Percentiles rank a stretch among this genome's conserved stretches.
Conservation (phyloP, 1,140 invertebrate genomes). For the Tetraneura akinire region DNA sequence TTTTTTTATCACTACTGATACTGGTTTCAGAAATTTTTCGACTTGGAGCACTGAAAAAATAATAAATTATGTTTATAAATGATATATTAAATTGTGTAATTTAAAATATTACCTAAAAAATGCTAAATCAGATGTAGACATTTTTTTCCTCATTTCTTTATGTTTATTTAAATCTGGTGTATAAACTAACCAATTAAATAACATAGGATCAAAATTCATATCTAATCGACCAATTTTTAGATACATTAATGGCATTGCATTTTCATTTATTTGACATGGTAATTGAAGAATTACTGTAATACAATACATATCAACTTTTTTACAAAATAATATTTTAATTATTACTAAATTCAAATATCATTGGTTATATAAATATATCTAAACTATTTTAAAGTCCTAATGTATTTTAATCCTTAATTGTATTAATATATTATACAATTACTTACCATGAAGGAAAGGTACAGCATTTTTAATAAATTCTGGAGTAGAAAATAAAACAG, state of each 20-base stretch:
- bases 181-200: conserved; percentile 66
- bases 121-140: conserved; percentile 57
- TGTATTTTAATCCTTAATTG: no score
- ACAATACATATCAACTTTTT: no score
- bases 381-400: no score
- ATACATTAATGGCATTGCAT: conserved; percentile 64
- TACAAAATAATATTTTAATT: no score
- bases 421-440: no score
- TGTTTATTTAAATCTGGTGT: conserved; percentile 55
- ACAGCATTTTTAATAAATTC: conserved; percentile 12
- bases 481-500: conserved; percentile 25
- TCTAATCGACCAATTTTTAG: conserved; percentile 63
- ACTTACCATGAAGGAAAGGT: conserved; percentile 41
- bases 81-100: background rate
- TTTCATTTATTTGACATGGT: conserved; percentile 60
- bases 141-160: conserved; percentile 60
- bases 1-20: conserved; percentile 34
- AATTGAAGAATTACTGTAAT: conserved; percentile 60
- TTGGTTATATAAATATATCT: no score
- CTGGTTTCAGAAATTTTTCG: conserved; percentile 50
- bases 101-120: conserved; percentile 40
- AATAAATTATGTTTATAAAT: background rate
- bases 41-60: conserved; percentile 47
- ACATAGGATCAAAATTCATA: conserved; percentile 65
- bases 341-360: no score